Base-by-base conservation (phyloP, 2,113 vertebrate genomes). In the Anarrhichthys ocellatus region DNA sequence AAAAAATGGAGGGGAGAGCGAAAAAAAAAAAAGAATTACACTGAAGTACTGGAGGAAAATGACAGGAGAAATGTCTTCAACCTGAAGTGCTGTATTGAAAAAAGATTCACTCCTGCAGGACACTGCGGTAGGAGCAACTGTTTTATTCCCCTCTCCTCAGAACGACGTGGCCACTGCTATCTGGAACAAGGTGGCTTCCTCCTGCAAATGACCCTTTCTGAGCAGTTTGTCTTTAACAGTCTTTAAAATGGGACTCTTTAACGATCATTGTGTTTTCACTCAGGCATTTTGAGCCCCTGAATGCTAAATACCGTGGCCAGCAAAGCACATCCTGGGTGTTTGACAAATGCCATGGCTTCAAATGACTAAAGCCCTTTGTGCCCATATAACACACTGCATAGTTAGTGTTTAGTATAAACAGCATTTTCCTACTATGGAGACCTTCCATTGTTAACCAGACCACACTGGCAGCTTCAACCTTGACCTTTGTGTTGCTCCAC, bases 11-110 rank as follows among this genome's bases (percentile, higher is more conserved):
- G 90, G 91, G 93, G 89, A 87, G 90, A 86, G 89, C n/a, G 54
- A 32, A 54, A 17, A 9, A 70, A 87, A 87, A 94, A 94, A 93
- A 95, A 94, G 93, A 95, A 96, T 96, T 95, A 94, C 94, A 91
- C 92, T 96, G 94, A 95, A 95, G 95, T 94, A 95, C 94, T 93
- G 87, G 80, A 94, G 88, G 92, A 96, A 96, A 95, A 96, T 96
- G 94, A 95, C 95, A 92, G 93, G 86, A 94, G 94, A 95, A 95
- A 95, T 95, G 94, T 95, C 94, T 96, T 94, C 92, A 94, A 92
- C 93, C 88, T 95, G 93, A 95, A 96, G 94, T 93, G 94, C 83
- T 80, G 84, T 88, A 89, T 88, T 91, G 94, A 87, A 93, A 92
- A 85, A 92, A 91, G 24, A 95, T 87, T 85, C 89, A 87, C 88